A percentile compares a stretch with the other conserved stretches of the same genome.
Conservation (phyloP, 30 jellyfish, hydroid and myxozoan genomes). For the Cassiopea xamachana region DNA sequence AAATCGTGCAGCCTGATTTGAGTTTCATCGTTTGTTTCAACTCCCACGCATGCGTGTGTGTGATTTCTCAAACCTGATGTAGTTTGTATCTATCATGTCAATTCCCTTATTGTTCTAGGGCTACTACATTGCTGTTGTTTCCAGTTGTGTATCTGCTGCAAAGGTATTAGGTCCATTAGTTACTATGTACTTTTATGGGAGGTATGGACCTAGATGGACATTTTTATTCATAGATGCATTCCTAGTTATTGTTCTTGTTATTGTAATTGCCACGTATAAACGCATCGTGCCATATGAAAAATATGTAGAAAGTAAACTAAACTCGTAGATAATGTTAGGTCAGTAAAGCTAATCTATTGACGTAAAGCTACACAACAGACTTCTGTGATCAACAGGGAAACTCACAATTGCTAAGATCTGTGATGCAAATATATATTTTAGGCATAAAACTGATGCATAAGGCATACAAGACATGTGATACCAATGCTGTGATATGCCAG, state of each 20-base stretch:
- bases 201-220: neutral
- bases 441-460: too few relatives aligned
- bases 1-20: too few relatives aligned
- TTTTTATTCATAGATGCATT: neutral
- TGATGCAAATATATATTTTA: too few relatives aligned
- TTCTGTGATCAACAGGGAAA: too few relatives aligned
- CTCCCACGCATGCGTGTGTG: neutral
- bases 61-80: neutral
- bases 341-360: too few relatives aligned
- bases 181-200: neutral
- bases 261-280: neutral
- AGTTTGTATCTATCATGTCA: neutral
- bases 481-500: too few relatives aligned
- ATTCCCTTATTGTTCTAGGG: neutral
- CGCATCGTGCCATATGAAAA: neutral
- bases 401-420: too few relatives aligned
- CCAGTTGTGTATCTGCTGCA: neutral
- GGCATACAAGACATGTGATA: too few relatives aligned
- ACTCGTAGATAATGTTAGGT: too few relatives aligned
- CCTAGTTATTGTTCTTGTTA: neutral
- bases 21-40: neutral
- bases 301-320: too few relatives aligned
- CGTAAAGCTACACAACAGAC: too few relatives aligned
- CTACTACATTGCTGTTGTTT: neutral
- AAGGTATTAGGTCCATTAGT: neutral